phyloP scores from a whole-genome alignment of 2,797 vertebrate species.

The Melanotaenia boesemani region DNA sequence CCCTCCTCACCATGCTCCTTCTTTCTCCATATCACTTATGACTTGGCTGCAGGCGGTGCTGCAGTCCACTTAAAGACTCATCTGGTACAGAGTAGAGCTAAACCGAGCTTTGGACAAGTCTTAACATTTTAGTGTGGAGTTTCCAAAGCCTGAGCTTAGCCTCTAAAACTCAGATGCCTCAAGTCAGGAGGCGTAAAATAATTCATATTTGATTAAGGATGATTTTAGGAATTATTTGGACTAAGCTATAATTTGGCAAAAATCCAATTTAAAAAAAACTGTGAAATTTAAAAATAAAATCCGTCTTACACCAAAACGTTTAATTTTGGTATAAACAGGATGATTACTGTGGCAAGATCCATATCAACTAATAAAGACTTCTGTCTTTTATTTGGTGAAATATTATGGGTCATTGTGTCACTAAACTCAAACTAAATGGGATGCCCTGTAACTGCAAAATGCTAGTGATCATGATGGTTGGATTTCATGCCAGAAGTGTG shows the following conservation, averaged over 20 bases:
- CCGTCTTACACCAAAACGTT: too few relatives aligned
- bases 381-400: neutral
- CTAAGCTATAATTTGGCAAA: constrained; percentile 2
- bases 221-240: constrained; percentile 23
- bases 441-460: neutral
- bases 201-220: constrained; percentile 22
- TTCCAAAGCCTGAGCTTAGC: constrained; percentile 54
- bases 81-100: constrained; percentile 64
- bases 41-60: constrained; percentile 56
- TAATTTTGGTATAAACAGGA: too few relatives aligned
- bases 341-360: too few relatives aligned
- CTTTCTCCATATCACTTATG: constrained; percentile 45
- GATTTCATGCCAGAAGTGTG: neutral
- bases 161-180: constrained; percentile 35
- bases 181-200: constrained; percentile 8
- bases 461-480: too few relatives aligned
- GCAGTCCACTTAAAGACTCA: constrained; percentile 62
- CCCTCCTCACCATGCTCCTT: constrained; percentile 12
- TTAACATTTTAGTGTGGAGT: constrained; percentile 54
- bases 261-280: neutral
- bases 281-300: constrained; percentile 12
- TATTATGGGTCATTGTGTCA: neutral
- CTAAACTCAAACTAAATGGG: neutral
- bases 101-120: constrained; percentile 62
- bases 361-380: too few relatives aligned